A percentile compares a stretch with the other conserved stretches of the same genome.
These are phyloP conservation scores for Heterocephalus glaber DNA, from an alignment of 2,113 vertebrate species.

Conservation along the genomic window DNA sequence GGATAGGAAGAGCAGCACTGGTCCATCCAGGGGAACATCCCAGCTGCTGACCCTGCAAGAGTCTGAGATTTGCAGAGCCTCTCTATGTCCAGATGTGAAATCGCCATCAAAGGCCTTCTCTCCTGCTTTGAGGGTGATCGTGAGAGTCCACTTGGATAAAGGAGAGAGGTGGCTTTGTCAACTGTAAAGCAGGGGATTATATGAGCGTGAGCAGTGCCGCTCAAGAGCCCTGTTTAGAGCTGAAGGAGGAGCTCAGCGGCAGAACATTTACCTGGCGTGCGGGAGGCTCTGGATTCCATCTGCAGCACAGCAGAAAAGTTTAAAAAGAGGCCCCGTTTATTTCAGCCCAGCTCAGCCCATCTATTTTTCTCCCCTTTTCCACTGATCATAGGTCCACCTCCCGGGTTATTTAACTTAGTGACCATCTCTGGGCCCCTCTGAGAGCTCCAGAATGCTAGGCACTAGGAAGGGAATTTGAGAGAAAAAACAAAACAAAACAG, in stretches of 20 bases:
- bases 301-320: background rate
- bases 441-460: background rate
- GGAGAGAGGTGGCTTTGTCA: background rate
- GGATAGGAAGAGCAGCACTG: background rate
- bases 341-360: background rate
- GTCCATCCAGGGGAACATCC: background rate
- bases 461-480: background rate
- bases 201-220: background rate
- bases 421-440: background rate
- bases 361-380: background rate
- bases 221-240: background rate
- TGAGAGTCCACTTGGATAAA: background rate
- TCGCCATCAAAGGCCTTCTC: background rate
- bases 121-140: background rate
- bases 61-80: background rate
- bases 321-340: background rate
- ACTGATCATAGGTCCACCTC: background rate
- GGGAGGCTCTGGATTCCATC: background rate
- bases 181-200: accelerated
- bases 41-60: background rate
- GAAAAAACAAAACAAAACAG: background rate
- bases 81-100: background rate
- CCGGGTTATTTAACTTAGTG: background rate
- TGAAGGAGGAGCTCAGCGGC: too few relatives aligned
- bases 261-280: accelerated